These are phyloP conservation scores for Malurus melanocephalus DNA, from an alignment of 2,113 vertebrate species.

Conservation along the genomic window DNA sequence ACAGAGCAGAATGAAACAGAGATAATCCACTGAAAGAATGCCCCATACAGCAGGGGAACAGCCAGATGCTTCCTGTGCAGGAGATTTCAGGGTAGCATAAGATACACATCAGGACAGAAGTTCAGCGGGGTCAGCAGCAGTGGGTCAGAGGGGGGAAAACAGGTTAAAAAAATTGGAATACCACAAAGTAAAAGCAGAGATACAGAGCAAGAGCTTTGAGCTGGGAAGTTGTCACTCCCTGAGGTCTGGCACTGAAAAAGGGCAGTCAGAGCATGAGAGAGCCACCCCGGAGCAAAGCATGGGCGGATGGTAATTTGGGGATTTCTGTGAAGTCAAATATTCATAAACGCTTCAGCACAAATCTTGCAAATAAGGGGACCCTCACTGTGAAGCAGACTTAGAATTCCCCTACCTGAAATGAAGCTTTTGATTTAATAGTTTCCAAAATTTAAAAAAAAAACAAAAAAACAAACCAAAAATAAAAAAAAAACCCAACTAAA, in stretches of 20 bases:
- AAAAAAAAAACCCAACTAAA: neutral
- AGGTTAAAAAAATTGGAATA: neutral
- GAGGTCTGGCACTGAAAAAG: neutral
- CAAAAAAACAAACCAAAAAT: too few relatives aligned
- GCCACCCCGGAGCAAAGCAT: neutral
- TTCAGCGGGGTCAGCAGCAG: neutral
- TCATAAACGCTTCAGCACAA: neutral
- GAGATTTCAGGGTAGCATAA: neutral
- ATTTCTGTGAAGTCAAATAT: neutral
- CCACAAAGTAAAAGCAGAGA: neutral
- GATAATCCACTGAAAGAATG: neutral
- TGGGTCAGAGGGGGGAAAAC: neutral
- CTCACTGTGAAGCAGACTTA: neutral
- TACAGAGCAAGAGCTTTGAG: neutral
- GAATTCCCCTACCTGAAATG: neutral
- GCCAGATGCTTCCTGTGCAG: constrained; percentile 30
- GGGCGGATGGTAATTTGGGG: rapidly evolving
- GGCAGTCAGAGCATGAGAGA: neutral
- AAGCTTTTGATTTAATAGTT: neutral
- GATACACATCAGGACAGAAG: neutral
- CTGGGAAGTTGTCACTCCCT: neutral
- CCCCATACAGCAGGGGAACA: neutral
- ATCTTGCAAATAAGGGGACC: neutral
- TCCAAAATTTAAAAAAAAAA: neutral
- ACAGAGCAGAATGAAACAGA: neutral